These are phyloP conservation scores for Cepaea nemoralis DNA, from an alignment of 1,140 invertebrate species.

Conservation along the genomic window DNA sequence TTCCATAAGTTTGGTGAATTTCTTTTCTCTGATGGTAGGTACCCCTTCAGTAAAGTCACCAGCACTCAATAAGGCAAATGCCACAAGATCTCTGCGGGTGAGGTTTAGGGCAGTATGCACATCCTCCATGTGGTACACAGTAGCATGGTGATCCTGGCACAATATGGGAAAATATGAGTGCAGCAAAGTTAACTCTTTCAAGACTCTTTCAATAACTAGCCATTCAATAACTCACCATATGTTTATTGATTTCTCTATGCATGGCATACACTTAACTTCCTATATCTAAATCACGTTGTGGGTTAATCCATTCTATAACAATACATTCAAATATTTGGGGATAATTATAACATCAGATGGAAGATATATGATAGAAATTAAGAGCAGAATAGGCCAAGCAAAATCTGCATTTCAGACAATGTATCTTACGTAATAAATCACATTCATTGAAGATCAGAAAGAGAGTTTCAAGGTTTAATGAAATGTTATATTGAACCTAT, in stretches of 20 bases:
- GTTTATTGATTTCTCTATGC: neutral
- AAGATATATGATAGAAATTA: too few relatives aligned
- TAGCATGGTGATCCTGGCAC: neutral
- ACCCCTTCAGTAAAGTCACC: conserved; percentile 28
- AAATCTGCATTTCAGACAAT: too few relatives aligned
- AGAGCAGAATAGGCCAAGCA: too few relatives aligned
- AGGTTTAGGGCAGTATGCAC: neutral
- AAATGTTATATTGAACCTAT: too few relatives aligned
- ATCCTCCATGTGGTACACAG: conserved; percentile 10
- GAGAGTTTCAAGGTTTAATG: too few relatives aligned
- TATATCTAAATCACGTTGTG: neutral
- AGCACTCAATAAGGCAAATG: conserved; percentile 17
- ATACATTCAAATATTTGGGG: neutral
- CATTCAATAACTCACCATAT: neutral
- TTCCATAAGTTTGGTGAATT: conserved; percentile 5
- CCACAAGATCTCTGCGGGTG: conserved; percentile 16
- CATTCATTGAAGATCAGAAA: too few relatives aligned
- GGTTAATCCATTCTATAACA: neutral
- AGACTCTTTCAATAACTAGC: neutral
- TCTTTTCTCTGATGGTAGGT: conserved; percentile 16
- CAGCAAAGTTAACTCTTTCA: neutral
- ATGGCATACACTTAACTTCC: neutral
- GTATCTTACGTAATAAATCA: too few relatives aligned
- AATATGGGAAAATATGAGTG: neutral
- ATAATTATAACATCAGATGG: too few relatives aligned